Evolutionary conservation across 2,888 invertebrate species (phyloP).

Genomic region (Podotricha telesiphe): DNA sequence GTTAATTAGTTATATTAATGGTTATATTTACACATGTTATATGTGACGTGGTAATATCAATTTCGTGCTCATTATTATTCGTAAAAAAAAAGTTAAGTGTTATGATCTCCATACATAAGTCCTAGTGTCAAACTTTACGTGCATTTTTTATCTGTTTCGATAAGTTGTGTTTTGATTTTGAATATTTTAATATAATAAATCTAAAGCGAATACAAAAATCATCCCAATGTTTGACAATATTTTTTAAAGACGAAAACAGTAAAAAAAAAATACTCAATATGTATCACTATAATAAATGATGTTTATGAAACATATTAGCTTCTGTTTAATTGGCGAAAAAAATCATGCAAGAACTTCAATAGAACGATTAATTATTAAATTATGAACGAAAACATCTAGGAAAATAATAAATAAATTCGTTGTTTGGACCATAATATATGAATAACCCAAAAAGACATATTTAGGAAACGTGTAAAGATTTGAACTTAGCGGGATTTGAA

Average conservation of each 20-base stretch:
- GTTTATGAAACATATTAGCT: no score
- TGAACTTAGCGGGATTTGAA: no score
- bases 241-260: no score
- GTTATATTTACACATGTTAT: slow-evolving; percentile 24
- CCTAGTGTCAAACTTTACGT: slow-evolving; percentile 23
- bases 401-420: background rate
- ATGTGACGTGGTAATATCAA: slow-evolving; percentile 17
- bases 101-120: slow-evolving; percentile 14
- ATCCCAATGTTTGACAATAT: no score
- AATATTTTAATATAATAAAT: no score
- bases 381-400: background rate
- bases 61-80: slow-evolving; percentile 17
- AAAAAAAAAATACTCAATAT: no score
- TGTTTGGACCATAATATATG: slow-evolving; percentile 5
- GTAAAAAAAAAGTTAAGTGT: background rate
- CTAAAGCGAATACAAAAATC: no score
- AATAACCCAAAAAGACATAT: no score
- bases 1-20: slow-evolving; percentile 20
- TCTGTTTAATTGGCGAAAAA: no score
- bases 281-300: no score
- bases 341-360: background rate
- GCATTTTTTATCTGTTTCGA: slow-evolving; percentile 11
- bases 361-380: background rate
- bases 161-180: background rate
- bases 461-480: no score